A percentile compares a stretch with the other conserved stretches of the same genome.
phyloP scores from a whole-genome alignment of 2,797 vertebrate species.

The Gobionotothen gibberifrons region DNA sequence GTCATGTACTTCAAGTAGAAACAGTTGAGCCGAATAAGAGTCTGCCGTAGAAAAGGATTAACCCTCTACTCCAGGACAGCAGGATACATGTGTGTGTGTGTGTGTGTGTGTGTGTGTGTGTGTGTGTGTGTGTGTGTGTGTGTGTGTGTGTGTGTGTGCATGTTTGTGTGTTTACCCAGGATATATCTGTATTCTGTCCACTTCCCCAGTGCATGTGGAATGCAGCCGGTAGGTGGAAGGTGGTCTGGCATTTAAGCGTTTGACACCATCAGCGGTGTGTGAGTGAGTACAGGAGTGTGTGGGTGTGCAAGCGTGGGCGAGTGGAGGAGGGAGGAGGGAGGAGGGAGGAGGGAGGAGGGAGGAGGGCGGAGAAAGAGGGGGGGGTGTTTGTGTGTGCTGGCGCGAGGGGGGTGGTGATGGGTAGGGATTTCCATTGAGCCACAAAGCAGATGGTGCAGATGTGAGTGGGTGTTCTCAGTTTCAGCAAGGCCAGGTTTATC shows the following conservation, averaged over 20 bases:
- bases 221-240: conserved; percentile 67
- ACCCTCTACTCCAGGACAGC: conserved; percentile 36
- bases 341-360: background rate
- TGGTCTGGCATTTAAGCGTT: conserved; percentile 76
- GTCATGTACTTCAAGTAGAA: conserved; percentile 50
- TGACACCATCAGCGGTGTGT: conserved; percentile 63
- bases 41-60: conserved; percentile 41
- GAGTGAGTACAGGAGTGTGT: conserved; percentile 51
- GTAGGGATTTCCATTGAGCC: conserved; percentile 59
- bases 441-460: conserved; percentile 80
- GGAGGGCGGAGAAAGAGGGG: background rate
- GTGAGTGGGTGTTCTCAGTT: conserved; percentile 74
- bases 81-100: conserved; percentile 6
- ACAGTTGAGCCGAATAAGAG: conserved; percentile 13
- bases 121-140: background rate
- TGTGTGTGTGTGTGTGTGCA: background rate
- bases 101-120: too few species aligned
- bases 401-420: background rate
- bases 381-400: conserved; percentile 9
- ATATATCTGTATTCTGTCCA: conserved; percentile 67
- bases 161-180: conserved; percentile 31
- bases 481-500: conserved; percentile 68
- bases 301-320: conserved; percentile 41
- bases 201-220: conserved; percentile 54
- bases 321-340: conserved; percentile 10